Evolutionary conservation across 2,888 invertebrate genomes (phyloP), one percentile per base, ranked within the genome.

Genomic region (Hemistola chrysoprasaria): DNA sequence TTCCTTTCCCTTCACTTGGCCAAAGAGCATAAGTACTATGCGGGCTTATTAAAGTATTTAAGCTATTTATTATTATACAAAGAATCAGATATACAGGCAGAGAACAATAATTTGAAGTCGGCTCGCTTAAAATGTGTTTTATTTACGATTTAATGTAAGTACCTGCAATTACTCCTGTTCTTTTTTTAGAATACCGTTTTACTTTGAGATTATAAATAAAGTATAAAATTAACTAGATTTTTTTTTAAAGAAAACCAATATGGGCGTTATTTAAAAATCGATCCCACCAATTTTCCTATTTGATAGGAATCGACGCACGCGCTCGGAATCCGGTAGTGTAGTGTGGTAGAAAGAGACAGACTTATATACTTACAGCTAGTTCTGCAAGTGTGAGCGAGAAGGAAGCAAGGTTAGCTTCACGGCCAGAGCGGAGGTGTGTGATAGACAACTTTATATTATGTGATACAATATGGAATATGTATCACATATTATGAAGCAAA

Each of bases 301-400:
- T 16, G 11, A 20, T 31, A 7, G 11, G 47, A 33, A 35, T 38
- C 61, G 52, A 62, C 64, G 53, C 66, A 70, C 66, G 56, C 71
- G 64, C 50, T 65, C 60, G 80, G 84, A 85, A 85, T 83, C 82
- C 85, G 85, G 85, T 74, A 84, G 86, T 81, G 71, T 65, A 57
- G 59, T 53, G 47, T 56, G 65, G 52, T 46, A 58, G 70, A 83
- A 50, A 57, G 73, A 62, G 82, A 83, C 50, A 48, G 51, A 53
- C 39, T 57, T 27, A 61, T 26, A 5, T 21, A 33, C 44, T 10
- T 8, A 10, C 8, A 7, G 25, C 28, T 49, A 22, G 76, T 47
- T 54, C 37, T n/a, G 25, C 28, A 49, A 22, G 76, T 47, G 56
- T 37, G 74, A 83, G 63, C 63, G 75, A 65, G 83, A 79, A 47